Base-by-base conservation (phyloP, 2,113 vertebrate genomes). In the Tragulus kanchil region DNA sequence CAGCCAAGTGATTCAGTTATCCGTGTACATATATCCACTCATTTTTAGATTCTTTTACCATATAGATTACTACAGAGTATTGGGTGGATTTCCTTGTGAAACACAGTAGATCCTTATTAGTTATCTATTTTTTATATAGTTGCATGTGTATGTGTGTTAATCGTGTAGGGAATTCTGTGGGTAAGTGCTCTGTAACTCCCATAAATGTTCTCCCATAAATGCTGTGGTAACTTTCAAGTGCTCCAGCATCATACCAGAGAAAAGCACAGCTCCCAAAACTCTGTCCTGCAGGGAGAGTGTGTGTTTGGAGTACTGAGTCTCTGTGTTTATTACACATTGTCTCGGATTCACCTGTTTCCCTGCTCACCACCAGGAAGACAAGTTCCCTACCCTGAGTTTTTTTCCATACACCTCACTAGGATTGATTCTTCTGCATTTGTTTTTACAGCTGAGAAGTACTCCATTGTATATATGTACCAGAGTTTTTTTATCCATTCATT, bases 81-180 rank as follows among this genome's bases (percentile, higher is more conserved):
- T 50, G 48, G 26, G 75, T 28, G 6, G 75, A 17, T 16, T 31
- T 19, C 48, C 75, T 16, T 78, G 75, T 19, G 10, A 45, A 50
- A 8, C 1, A 0, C 48, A 52, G 26, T 28, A 78, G 50, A 48
- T 52, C 26, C 75, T 78, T 31, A 50, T 52, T 78, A 16, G 8
- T 78, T 52, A 3, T 5, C 75, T 78, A 0, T 52, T 52, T 31
- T 5, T 17, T 6, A 11, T 52, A 6, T 4, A 19, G 75, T 19
- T 14, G 36, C 36, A 36, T 36, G 26, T 31, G 48, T 11, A 26
- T 75, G 45, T 50, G 12, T 73, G 71, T 23, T 12, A 23, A 13
- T 3, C 6, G 1, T 23, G 11, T 5, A 0, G 42, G 45, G 54
- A 16, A 31, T n/a, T 45, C 12, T 67, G 5, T 61, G 8, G 1